Percentiles rank a stretch among this genome's conserved stretches.
These are phyloP conservation scores for Stenchaetothrips biformis DNA, from an alignment of 2,888 invertebrate genomes.

Conservation along the genomic window DNA sequence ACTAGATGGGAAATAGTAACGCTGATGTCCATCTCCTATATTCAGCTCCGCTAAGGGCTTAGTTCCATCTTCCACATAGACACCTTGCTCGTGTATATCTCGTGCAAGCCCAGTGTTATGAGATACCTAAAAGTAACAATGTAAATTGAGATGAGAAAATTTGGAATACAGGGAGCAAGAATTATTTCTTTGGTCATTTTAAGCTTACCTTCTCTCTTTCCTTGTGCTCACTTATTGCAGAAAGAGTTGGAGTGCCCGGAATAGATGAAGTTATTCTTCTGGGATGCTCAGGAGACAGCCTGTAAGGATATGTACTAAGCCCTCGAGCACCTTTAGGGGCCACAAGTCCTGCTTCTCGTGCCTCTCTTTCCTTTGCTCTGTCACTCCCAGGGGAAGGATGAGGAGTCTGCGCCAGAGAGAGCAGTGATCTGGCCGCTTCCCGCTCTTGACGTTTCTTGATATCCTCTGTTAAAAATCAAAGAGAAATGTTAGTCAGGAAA, in stretches of 20 bases:
- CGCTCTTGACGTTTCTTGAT: slow-evolving; percentile 53
- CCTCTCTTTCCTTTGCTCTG: background rate
- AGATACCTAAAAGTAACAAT: slow-evolving; percentile 35
- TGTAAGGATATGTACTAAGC: slow-evolving; percentile 65
- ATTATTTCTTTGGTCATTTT: background rate
- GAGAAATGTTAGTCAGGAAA: background rate
- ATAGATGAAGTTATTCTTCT: background rate
- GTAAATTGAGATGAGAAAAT: slow-evolving; percentile 5
- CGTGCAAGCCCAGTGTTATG: slow-evolving; percentile 37
- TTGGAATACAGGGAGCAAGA: background rate
- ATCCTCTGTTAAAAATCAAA: background rate
- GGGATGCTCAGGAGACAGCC: slow-evolving; percentile 19
- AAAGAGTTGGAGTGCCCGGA: slow-evolving; percentile 37
- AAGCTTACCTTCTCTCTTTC: slow-evolving; percentile 37
- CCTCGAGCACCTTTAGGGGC: slow-evolving; percentile 53
- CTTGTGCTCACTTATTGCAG: slow-evolving; percentile 38
- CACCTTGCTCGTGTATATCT: slow-evolving; percentile 34
- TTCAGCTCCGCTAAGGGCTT: slow-evolving; percentile 39
- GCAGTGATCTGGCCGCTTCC: slow-evolving; percentile 76
- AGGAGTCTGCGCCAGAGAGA: slow-evolving; percentile 54
- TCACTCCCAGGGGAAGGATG: slow-evolving; percentile 35
- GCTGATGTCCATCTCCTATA: slow-evolving; percentile 40
- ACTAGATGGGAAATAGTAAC: slow-evolving; percentile 47
- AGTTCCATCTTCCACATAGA: slow-evolving; percentile 31
- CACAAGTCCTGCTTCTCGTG: slow-evolving; percentile 39